Conservation (phyloP, 2,113 vertebrate genomes). For the Ahaetulla prasina region DNA sequence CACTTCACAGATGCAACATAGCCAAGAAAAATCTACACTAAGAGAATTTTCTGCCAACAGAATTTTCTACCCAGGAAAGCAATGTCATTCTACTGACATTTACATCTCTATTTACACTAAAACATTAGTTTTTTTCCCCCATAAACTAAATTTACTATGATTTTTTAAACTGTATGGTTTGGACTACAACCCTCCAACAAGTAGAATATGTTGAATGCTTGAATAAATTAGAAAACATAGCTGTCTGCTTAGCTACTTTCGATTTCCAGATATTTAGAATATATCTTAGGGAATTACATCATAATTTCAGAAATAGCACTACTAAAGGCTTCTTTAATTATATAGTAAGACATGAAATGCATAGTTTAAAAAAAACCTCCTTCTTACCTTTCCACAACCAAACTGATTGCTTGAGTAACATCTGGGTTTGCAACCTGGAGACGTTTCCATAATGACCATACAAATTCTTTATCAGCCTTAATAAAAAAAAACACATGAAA, state of each 20-base stretch:
- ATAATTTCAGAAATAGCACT: background rate
- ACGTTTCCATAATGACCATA: constrained; percentile 92
- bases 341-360: background rate
- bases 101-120: background rate
- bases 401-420: constrained; percentile 82
- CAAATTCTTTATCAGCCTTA: constrained; percentile 95
- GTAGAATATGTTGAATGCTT: background rate
- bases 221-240: background rate
- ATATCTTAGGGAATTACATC: background rate
- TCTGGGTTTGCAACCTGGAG: constrained; percentile 86
- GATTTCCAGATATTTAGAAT: background rate
- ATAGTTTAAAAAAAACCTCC: background rate
- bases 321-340: background rate
- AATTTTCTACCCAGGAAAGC: background rate
- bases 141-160: background rate
- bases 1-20: background rate
- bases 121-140: background rate
- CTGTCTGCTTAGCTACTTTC: background rate
- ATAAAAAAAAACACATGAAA: constrained; percentile 27
- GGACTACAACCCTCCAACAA: background rate
- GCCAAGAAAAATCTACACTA: background rate
- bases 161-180: background rate
- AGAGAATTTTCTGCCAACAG: background rate
- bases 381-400: constrained; percentile 88
- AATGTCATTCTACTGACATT: background rate